A percentile compares a stretch with the other conserved stretches of the same genome.
Conservation (phyloP, 2,113 vertebrate genomes). For the Gymnobelideus leadbeateri region DNA sequence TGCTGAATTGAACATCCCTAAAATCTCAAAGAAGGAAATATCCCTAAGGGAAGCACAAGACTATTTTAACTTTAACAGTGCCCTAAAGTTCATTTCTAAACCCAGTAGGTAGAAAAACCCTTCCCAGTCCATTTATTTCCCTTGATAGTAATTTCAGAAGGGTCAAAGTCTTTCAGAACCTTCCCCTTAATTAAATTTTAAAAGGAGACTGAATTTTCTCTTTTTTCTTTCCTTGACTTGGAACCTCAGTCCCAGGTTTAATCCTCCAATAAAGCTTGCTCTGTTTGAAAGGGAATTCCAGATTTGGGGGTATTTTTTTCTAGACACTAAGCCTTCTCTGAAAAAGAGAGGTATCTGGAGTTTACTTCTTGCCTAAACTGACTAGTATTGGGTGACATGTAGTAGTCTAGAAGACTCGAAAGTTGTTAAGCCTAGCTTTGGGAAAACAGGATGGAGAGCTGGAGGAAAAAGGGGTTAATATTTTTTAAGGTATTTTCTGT, state of each 20-base stretch:
- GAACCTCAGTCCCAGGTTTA: conserved; percentile 13
- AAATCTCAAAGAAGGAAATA: not conserved
- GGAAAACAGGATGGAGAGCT: not conserved
- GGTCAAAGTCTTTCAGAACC: conserved; percentile 12
- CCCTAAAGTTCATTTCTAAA: not conserved
- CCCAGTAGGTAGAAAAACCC: not conserved
- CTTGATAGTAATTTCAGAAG: conserved; percentile 25
- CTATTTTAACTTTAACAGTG: not conserved
- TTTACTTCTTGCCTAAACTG: not conserved
- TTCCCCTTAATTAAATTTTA: conserved; percentile 16
- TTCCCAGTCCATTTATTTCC: conserved; percentile 16
- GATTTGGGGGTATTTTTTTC: not conserved
- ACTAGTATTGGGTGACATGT: not conserved
- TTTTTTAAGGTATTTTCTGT: not conserved
- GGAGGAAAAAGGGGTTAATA: not conserved
- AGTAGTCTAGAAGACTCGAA: not conserved
- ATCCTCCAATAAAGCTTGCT: not conserved
- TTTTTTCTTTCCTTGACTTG: conserved; percentile 12
- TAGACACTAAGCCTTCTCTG: conserved; percentile 28
- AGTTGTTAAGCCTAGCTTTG: not conserved
- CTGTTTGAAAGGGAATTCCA: conserved; percentile 15
- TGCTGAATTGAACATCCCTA: not conserved
- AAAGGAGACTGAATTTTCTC: not conserved
- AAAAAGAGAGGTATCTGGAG: not conserved
- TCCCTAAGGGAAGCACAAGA: not conserved